Percentiles rank a stretch among this genome's conserved stretches.
Evolutionary conservation across 2,888 invertebrate species (phyloP).

Genomic region (Ceraclea dissimilis): DNA sequence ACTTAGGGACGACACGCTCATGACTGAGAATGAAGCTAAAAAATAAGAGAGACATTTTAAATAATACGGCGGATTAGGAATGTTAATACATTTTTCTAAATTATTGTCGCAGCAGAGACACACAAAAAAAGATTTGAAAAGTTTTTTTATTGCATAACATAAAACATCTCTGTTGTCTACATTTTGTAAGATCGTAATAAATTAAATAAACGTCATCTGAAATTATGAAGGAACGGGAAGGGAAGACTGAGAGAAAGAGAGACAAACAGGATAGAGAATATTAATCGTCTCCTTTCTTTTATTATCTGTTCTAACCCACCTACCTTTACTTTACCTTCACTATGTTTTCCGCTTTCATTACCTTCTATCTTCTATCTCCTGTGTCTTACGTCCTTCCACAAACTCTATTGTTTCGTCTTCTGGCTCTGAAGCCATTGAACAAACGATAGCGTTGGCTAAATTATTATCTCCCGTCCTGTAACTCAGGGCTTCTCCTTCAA

Average conservation of each 20-base stretch:
- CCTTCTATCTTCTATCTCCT: slow-evolving; percentile 5
- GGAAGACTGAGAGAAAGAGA: neutral
- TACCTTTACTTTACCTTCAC: neutral
- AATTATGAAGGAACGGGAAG: neutral
- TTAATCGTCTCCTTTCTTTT: slow-evolving; percentile 4
- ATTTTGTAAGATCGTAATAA: neutral
- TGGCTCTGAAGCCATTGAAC: slow-evolving; percentile 19
- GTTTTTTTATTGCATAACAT: neutral
- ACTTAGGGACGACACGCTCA: no score
- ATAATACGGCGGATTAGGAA: neutral
- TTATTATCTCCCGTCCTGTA: slow-evolving; percentile 17
- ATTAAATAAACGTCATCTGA: neutral
- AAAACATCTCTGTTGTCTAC: neutral
- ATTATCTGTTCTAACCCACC: neutral
- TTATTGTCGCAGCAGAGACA: neutral
- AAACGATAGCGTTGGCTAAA: slow-evolving; percentile 22
- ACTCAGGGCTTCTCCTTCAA: neutral
- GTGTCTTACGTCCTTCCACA: slow-evolving; percentile 2
- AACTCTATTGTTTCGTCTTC: slow-evolving; percentile 15
- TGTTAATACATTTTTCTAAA: neutral
- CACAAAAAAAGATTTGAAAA: neutral
- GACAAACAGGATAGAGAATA: neutral
- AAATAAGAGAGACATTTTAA: no score
- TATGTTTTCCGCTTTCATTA: slow-evolving; percentile 10
- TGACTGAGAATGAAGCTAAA: no score